phyloP scores from a whole-genome alignment of 2,888 invertebrate species.

The Drosophila cyrtoloma region DNA sequence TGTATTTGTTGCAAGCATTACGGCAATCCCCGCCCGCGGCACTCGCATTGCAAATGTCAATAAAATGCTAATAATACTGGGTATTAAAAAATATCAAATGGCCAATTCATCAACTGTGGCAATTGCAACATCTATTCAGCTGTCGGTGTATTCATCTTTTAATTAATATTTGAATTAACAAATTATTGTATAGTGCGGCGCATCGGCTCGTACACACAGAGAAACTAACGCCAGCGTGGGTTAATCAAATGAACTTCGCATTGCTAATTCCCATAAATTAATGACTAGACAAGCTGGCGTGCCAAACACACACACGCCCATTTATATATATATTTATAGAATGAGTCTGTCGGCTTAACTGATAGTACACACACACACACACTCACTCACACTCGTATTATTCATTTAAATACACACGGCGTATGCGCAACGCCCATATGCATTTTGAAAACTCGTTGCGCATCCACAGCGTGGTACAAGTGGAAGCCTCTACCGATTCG shows the following conservation, averaged over 20 bases:
- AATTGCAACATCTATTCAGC: slow-evolving; percentile 65
- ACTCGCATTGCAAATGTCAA: slow-evolving; percentile 65
- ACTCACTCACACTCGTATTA: slow-evolving; percentile 1
- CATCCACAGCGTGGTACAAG: slow-evolving; percentile 72
- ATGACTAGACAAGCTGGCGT: slow-evolving; percentile 59
- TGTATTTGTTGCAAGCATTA: slow-evolving; percentile 18
- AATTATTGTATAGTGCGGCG: slow-evolving; percentile 63
- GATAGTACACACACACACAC: slow-evolving; percentile 15
- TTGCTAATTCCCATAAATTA: slow-evolving; percentile 83
- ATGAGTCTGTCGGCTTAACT: slow-evolving; percentile 26
- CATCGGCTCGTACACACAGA: slow-evolving; percentile 31
- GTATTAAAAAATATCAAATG: slow-evolving; percentile 36
- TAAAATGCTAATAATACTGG: slow-evolving; percentile 16
- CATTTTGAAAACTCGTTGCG: slow-evolving; percentile 80
- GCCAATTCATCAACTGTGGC: slow-evolving; percentile 58
- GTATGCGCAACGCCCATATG: slow-evolving; percentile 84
- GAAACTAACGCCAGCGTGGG: slow-evolving; percentile 55
- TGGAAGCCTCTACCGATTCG: slow-evolving; percentile 67
- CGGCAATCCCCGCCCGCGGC: slow-evolving; percentile 57
- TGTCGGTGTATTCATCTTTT: slow-evolving; percentile 70
- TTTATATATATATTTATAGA: slow-evolving; percentile 17
- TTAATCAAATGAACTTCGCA: slow-evolving; percentile 76
- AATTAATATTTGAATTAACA: slow-evolving; percentile 77
- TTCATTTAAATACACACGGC: slow-evolving; percentile 35
- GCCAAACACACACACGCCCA: slow-evolving; percentile 26